Conservation (phyloP, 2,113 vertebrate genomes). For the Elgaria multicarinata region DNA sequence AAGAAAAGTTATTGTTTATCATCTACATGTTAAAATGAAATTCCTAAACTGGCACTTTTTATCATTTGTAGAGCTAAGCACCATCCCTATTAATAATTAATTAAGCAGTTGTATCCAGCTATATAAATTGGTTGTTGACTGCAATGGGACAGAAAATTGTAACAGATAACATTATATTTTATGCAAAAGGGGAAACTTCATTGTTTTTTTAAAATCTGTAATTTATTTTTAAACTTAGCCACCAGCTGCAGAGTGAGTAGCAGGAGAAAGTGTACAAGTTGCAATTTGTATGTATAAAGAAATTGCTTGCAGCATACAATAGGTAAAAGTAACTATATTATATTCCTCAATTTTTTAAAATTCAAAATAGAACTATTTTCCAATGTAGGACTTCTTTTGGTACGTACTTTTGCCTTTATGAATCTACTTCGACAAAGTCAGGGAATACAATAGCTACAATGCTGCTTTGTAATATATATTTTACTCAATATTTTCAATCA, state of each 20-base stretch:
- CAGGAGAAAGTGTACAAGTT: conserved; percentile 8
- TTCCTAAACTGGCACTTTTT: conserved; percentile 71
- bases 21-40: conserved; percentile 74
- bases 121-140: conserved; percentile 75
- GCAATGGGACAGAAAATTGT: conserved; percentile 69
- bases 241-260: conserved; percentile 67
- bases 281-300: conserved; percentile 48
- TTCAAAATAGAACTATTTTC: conserved; percentile 42
- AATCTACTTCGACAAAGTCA: conserved; percentile 46
- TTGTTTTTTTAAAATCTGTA: conserved; percentile 65
- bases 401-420: conserved; percentile 1
- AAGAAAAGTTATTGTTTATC: conserved; percentile 71
- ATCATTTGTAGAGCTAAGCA: conserved; percentile 71
- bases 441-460: conserved; percentile 49
- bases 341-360: conserved; percentile 57
- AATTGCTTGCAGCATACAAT: conserved; percentile 44
- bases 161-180: conserved; percentile 68
- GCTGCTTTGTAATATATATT: conserved; percentile 49
- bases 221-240: conserved; percentile 57
- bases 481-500: conserved; percentile 54
- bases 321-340: conserved; percentile 38
- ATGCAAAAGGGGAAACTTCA: conserved; percentile 59
- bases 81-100: conserved; percentile 77
- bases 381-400: conserved; percentile 51
- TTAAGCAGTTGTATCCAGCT: conserved; percentile 75